A percentile compares a stretch with the other conserved stretches of the same genome.
phyloP scores from a whole-genome alignment of 2,888 invertebrate species.

The Parelbella ahira region DNA sequence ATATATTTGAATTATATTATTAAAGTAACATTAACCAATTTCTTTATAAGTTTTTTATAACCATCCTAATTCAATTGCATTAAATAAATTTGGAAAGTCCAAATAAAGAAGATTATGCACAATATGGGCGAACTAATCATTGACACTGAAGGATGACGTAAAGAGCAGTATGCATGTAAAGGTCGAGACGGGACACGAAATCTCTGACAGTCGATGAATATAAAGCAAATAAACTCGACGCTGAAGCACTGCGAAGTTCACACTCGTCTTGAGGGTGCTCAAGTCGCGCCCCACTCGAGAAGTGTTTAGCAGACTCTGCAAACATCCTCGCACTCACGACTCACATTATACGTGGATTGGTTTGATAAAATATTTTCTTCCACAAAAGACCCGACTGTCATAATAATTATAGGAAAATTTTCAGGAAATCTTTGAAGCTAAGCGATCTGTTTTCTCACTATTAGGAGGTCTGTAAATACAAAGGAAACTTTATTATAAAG shows the following conservation, averaged over 20 bases:
- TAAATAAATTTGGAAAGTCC: no score
- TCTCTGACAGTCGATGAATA: slow-evolving; percentile 58
- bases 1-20: no score
- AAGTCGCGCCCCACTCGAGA: slow-evolving; percentile 42
- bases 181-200: slow-evolving; percentile 44
- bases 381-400: slow-evolving; percentile 1
- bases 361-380: slow-evolving; percentile 35
- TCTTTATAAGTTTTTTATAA: no score
- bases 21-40: no score
- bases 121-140: slow-evolving; percentile 5
- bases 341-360: slow-evolving; percentile 45
- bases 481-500: no score
- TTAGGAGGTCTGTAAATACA: no score
- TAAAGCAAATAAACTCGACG: slow-evolving; percentile 65
- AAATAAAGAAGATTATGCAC: no score
- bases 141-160: slow-evolving; percentile 6
- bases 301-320: slow-evolving; percentile 66
- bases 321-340: slow-evolving; percentile 53
- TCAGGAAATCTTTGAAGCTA: no score
- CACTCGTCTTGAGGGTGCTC: slow-evolving; percentile 49
- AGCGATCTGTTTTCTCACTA: no score
- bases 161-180: slow-evolving; percentile 37
- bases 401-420: no score
- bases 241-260: slow-evolving; percentile 55
- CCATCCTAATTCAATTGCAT: no score